Base-by-base conservation (phyloP, 2,113 vertebrate genomes). In the Eulemur rufifrons region DNA sequence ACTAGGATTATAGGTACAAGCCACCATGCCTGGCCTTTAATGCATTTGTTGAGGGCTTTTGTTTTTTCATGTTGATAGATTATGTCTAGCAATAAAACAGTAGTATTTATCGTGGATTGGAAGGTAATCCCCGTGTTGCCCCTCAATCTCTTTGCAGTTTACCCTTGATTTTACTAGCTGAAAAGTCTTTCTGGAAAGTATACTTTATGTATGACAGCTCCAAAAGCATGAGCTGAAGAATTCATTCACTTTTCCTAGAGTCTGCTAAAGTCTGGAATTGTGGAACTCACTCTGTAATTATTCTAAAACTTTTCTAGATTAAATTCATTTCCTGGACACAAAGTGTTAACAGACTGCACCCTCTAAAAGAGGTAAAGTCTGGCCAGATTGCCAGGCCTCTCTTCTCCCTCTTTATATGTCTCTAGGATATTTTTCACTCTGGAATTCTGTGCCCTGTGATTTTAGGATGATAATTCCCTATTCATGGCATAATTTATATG, bases 391-490 rank as follows among this genome's bases (percentile, higher is more conserved):
- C 81, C 54, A 47, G 13, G 21, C 52, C 14, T 90, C 66, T 59
- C n/a, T 32, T 94, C 21, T 64, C 32, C 32, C 23, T 78, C 32
- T 71, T 83, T n/a, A 8, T 83, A 14, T 34, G 50, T 59, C 63
- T 96, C 78, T 25, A 81, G 18, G 23, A 81, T 73, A 47, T 76
- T 76, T 45, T 69, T 95, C 18, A 15, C 52, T 42, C 9, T 59
- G 18, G 34, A 73, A 81, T 94, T 92, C 25, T 80, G 11, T 94
- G 52, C 25, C 69, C 64, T 63, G 1, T 89, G 47, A 68, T 92
- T 91, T 85, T 56, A 87, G 47, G 86, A 56, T 93, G 77, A 93
- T 88, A 39, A 68, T 69, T 78, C 63, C 29, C 52, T 63, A 81
- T 80, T 87, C 47, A 47, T 52, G 54, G 69, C 81, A 81, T 89